phyloP scores from a whole-genome alignment of 2,888 invertebrate genomes.

The Megaustenia siamemsis region DNA sequence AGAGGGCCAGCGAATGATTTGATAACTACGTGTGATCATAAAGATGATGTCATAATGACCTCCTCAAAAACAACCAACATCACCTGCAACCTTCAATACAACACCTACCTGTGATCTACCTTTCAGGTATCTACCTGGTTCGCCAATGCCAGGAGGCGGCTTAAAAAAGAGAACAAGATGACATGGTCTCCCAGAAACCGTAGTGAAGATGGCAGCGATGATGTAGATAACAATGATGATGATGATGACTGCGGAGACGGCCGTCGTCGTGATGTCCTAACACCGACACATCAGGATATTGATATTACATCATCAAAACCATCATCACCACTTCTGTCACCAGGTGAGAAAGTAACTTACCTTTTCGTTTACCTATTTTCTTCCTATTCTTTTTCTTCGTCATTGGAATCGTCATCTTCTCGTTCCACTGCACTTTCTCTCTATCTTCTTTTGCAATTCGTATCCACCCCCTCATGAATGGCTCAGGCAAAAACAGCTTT shows the following conservation, averaged over 20 bases:
- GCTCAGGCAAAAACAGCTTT: too few relatives aligned
- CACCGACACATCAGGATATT: slow-evolving; percentile 38
- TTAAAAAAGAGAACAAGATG: slow-evolving; percentile 99
- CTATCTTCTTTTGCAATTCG: neutral
- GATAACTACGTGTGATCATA: too few relatives aligned
- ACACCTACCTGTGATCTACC: neutral
- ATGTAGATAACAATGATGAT: slow-evolving; percentile 79
- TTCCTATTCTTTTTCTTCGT: too few relatives aligned
- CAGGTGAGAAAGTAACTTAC: slow-evolving; percentile 31
- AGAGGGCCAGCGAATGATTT: slow-evolving; percentile 10
- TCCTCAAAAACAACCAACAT: too few relatives aligned
- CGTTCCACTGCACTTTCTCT: too few relatives aligned
- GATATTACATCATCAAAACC: slow-evolving; percentile 53
- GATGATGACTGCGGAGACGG: slow-evolving; percentile 54
- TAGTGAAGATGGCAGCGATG: slow-evolving; percentile 75
- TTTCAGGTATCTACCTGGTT: slow-evolving; percentile 94
- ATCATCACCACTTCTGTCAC: slow-evolving; percentile 48
- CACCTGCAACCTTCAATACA: too few relatives aligned
- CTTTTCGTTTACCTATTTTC: neutral
- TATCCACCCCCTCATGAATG: neutral
- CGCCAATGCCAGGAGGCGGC: slow-evolving; percentile 93
- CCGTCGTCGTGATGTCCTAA: slow-evolving; percentile 42
- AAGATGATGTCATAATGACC: neutral
- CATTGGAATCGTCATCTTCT: too few relatives aligned
- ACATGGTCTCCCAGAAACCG: slow-evolving; percentile 95